phyloP scores from a whole-genome alignment of 2,888 invertebrate genomes.

The Pollenia amentaria region DNA sequence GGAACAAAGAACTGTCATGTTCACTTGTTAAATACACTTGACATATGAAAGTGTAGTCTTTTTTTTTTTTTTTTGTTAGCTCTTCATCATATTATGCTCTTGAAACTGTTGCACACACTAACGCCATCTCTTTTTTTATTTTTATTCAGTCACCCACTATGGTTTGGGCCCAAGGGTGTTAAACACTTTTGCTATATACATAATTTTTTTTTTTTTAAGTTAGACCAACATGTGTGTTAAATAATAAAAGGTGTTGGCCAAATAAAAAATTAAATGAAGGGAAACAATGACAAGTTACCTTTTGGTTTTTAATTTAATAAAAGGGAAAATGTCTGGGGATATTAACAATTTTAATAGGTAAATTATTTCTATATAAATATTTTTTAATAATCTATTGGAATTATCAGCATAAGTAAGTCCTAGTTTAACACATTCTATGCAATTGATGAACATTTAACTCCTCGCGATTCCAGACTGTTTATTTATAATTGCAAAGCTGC shows the following conservation, averaged over 20 bases:
- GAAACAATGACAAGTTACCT: too few species aligned
- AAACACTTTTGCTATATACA: neutral
- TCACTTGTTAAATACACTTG: constrained; percentile 70
- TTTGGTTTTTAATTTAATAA: too few species aligned
- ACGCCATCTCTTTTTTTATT: neutral
- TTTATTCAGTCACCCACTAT: neutral
- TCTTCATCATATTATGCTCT: constrained; percentile 14
- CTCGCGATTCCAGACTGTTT: too few species aligned
- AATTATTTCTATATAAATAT: too few species aligned
- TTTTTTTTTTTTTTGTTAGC: neutral
- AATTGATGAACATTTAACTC: too few species aligned
- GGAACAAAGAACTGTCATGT: constrained; percentile 61
- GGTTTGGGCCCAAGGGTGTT: constrained; percentile 12
- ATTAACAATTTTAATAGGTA: too few species aligned
- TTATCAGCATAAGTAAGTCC: too few species aligned
- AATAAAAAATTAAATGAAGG: neutral
- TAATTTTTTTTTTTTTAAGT: constrained; percentile 29
- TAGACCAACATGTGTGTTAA: constrained; percentile 7
- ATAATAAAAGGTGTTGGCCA: neutral
- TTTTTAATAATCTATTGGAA: too few species aligned
- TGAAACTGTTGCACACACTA: constrained; percentile 48
- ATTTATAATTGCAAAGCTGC: too few species aligned
- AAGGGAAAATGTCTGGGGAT: too few species aligned
- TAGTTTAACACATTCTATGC: too few species aligned
- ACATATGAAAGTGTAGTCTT: constrained; percentile 57